Evolutionary conservation across 2,113 vertebrate genomes (phyloP).

Genomic region (Neogale vison): DNA sequence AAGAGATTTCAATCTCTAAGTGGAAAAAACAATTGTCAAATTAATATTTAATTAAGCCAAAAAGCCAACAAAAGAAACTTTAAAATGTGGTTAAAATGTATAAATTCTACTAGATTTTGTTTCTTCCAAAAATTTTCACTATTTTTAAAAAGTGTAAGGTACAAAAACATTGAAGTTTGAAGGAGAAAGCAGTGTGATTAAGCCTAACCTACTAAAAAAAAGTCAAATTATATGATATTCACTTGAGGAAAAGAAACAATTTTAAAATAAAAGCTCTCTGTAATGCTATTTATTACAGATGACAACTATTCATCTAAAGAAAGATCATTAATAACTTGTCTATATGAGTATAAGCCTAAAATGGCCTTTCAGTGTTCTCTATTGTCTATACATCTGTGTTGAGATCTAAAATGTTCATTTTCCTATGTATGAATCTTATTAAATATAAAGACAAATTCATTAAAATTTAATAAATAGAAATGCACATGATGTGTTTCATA

Average conservation of each 20-base stretch:
- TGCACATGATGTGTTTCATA: background rate
- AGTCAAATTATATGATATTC: background rate
- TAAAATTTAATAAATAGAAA: background rate
- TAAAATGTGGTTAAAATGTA: background rate
- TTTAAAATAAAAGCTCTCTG: background rate
- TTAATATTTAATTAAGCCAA: conserved; percentile 69
- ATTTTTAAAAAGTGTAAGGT: background rate
- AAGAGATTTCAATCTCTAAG: conserved; percentile 48
- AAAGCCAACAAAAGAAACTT: conserved; percentile 1
- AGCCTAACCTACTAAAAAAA: background rate
- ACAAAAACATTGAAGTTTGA: background rate
- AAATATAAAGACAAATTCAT: background rate
- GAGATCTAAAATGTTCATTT: background rate
- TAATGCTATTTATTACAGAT: background rate
- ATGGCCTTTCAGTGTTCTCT: background rate
- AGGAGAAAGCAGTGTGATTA: background rate
- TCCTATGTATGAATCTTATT: background rate
- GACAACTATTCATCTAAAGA: background rate
- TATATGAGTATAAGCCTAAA: background rate
- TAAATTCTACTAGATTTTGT: background rate
- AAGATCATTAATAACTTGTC: background rate
- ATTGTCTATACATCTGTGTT: background rate
- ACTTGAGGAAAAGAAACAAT: background rate
- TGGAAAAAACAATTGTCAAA: conserved; percentile 52
- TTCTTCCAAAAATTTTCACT: background rate